Evolutionary conservation across 2,888 invertebrate genomes (phyloP).

Genomic region (Phlogophora meticulosa): DNA sequence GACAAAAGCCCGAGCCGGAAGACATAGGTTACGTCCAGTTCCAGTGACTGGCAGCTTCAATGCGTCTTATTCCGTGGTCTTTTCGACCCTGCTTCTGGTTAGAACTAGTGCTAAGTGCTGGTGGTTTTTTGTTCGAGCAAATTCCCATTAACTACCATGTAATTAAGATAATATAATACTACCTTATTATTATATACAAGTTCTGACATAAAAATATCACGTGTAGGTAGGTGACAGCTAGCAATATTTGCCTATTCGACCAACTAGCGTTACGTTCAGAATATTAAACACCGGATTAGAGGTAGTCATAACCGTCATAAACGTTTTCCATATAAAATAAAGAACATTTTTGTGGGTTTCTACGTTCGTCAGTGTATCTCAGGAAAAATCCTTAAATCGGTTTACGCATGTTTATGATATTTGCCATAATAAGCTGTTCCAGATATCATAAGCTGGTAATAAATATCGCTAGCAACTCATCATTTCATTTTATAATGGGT

Average conservation of each 20-base stretch:
- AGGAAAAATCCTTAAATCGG: neutral
- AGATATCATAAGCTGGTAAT: too few species aligned
- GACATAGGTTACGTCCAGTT: slow-evolving; percentile 1
- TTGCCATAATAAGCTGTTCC: slow-evolving; percentile 4
- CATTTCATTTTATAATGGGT: too few species aligned
- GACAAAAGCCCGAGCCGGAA: slow-evolving; percentile 1
- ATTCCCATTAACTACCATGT: too few species aligned
- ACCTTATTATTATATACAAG: neutral
- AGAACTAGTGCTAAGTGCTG: neutral
- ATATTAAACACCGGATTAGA: slow-evolving; percentile 21
- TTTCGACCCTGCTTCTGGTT: neutral
- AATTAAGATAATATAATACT: neutral
- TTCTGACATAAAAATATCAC: neutral
- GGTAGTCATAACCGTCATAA: slow-evolving; percentile 8
- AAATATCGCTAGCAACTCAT: neutral
- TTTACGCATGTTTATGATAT: slow-evolving; percentile 9
- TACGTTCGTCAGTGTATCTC: slow-evolving; percentile 18
- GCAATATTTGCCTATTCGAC: slow-evolving; percentile 27
- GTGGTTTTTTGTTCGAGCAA: too few species aligned
- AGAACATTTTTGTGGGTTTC: slow-evolving; percentile 43
- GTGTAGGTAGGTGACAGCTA: neutral
- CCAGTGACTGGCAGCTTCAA: neutral
- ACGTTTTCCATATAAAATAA: slow-evolving; percentile 26
- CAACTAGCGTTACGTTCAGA: slow-evolving; percentile 12
- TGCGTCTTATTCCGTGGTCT: neutral